Evolutionary conservation across 2,113 vertebrate species (phyloP), one percentile per base, ranked within the genome.

Genomic region (Podarcis cretensis): DNA sequence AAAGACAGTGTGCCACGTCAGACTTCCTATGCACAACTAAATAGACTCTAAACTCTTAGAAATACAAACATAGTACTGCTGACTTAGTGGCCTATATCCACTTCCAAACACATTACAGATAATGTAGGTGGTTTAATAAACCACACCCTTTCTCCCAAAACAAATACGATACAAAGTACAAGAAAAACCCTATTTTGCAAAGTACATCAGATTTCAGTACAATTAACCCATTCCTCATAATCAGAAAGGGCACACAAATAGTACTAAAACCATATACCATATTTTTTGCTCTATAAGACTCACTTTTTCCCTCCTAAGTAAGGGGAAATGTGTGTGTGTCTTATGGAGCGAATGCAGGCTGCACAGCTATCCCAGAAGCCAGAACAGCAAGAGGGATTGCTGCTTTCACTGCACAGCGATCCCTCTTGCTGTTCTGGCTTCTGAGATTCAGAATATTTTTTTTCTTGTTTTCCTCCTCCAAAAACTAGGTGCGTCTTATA

Each of bases 1-100:
- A 40, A 68, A 79, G 81, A 89, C 91, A 85, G 23, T 4, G 69
- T 97, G 97, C 97, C 97, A 97, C 96, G 96, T 97, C 96, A 92
- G 96, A 94, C 96, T 97, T 97, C 95, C 91, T 86, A 92, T 3
- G 84, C 16, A 90, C 48, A 95, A 92, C 87, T 37, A 12, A 8
- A 73, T 92, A 90, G 86, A 25, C 27, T 20, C 27, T 73, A 91
- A 63, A 27, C 23, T 74, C 27, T 90, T 43, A 1, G 12, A 78
- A 40, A 48, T 12, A 21, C 1, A 86, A 82, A 85, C 81, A 63
- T 69, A 90, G 88, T 12, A 75, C 86, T 0, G 0, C 12, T 69
- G 32, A 2, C 3, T 83, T 25, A 81, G 10, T 0, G 0, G 87
- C 89, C 90, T 92, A 89, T 92, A 37, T 89, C 80, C 81, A 85